Evolutionary conservation across 2,113 vertebrate species (phyloP).

Genomic region (Chascanopsetta lugubris): DNA sequence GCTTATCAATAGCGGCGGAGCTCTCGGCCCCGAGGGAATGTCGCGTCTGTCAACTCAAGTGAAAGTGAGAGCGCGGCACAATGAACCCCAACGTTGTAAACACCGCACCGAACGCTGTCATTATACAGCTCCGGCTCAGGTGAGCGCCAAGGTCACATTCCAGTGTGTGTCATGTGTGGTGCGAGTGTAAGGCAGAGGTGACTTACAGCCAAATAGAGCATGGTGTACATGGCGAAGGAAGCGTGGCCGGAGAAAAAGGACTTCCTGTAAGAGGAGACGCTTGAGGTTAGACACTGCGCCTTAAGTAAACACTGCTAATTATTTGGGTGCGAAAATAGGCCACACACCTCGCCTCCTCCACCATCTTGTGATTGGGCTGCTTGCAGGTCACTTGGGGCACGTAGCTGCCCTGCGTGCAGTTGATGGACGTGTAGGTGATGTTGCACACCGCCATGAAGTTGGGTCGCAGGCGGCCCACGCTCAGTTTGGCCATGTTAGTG

Average conservation of each 20-base stretch:
- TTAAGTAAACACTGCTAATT: neutral
- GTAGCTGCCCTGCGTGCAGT: conserved; percentile 70
- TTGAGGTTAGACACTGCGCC: conserved; percentile 38
- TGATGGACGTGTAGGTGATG: conserved; percentile 73
- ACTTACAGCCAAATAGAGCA: conserved; percentile 85
- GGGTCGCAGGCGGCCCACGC: conserved; percentile 80
- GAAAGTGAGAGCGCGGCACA: conserved; percentile 30
- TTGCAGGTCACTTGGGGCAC: conserved; percentile 68
- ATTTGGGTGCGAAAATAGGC: neutral
- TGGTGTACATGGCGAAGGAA: conserved; percentile 85
- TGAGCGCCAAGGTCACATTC: conserved; percentile 48
- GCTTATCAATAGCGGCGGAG: conserved; percentile 33
- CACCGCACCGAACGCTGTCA: conserved; percentile 20
- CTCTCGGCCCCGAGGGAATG: conserved; percentile 19
- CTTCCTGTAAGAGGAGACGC: conserved; percentile 79
- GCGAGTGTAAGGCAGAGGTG: neutral
- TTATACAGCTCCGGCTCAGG: conserved; percentile 36
- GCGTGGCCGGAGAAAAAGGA: conserved; percentile 85
- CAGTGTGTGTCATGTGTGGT: conserved; percentile 16
- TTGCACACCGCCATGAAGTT: conserved; percentile 82
- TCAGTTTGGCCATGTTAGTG: conserved; percentile 84
- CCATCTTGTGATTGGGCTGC: conserved; percentile 31
- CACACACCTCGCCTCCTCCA: conserved; percentile 80
- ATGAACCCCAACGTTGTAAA: conserved; percentile 7
- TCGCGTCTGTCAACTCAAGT: conserved; percentile 23